A percentile compares a stretch with the other conserved stretches of the same genome.
phyloP scores from a whole-genome alignment of 2,113 vertebrate species.

The Meriones unguiculatus region DNA sequence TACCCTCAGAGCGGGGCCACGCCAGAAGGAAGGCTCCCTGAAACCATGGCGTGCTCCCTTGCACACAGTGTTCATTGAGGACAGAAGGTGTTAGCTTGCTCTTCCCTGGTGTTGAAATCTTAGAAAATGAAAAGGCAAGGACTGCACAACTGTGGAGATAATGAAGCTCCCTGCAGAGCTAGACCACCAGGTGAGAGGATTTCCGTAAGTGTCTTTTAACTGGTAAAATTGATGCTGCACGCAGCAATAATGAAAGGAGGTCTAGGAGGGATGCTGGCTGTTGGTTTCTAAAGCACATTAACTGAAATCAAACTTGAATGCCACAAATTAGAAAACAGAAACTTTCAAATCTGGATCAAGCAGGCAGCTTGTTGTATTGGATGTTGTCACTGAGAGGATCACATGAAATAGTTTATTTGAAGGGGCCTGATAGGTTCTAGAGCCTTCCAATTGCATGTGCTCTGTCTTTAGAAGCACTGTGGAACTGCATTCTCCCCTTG shows the following conservation, averaged over 20 bases:
- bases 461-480: neutral
- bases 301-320: conserved; percentile 22
- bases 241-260: neutral
- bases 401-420: neutral
- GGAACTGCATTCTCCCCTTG: accelerated
- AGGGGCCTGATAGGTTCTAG: neutral
- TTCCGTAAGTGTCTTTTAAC: conserved; percentile 52
- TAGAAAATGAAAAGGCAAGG: conserved; percentile 43
- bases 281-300: neutral
- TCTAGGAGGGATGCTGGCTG: neutral
- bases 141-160: neutral
- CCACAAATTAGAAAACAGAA: neutral
- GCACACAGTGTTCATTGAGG: neutral
- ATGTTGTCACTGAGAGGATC: neutral
- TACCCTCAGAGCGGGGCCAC: neutral
- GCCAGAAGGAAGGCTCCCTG: neutral
- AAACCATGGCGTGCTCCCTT: neutral
- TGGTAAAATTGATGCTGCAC: conserved; percentile 26
- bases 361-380: neutral
- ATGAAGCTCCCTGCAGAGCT: conserved; percentile 47
- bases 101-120: conserved; percentile 34
- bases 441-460: neutral
- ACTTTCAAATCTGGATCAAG: neutral
- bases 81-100: neutral
- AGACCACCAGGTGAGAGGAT: neutral